Evolutionary conservation across 2,797 vertebrate species (phyloP).

Genomic region (Pantherophis alleghaniensis): DNA sequence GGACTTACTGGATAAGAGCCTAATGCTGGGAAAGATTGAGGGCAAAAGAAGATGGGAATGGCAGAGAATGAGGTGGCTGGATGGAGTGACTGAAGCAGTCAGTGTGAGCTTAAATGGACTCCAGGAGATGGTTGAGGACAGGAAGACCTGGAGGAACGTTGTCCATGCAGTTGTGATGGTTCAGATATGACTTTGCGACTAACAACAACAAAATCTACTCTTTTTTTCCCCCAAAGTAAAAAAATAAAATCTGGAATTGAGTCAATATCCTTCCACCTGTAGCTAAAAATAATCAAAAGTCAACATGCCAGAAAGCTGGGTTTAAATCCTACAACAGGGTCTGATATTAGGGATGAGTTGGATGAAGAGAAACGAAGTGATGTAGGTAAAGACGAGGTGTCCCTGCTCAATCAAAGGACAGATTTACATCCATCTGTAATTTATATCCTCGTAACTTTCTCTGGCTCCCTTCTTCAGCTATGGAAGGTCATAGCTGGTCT

Average conservation of each 20-base stretch:
- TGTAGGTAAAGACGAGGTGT: background rate
- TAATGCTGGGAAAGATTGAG: too few relatives aligned
- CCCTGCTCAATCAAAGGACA: background rate
- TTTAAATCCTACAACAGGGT: background rate
- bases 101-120: too few relatives aligned
- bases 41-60: too few relatives aligned
- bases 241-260: background rate
- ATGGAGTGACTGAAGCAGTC: too few relatives aligned
- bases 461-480: background rate
- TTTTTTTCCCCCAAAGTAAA: background rate
- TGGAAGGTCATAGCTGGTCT: background rate
- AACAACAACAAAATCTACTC: too few relatives aligned
- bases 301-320: background rate
- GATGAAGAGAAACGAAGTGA: background rate
- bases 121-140: too few relatives aligned
- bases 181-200: too few relatives aligned
- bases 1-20: too few relatives aligned
- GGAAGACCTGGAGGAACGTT: too few relatives aligned
- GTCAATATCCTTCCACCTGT: background rate
- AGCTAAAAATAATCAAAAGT: background rate
- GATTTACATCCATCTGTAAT: background rate
- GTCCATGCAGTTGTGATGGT: too few relatives aligned
- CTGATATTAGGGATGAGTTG: background rate
- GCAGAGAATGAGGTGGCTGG: too few relatives aligned
- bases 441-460: background rate